Evolutionary conservation across 2,888 invertebrate genomes (phyloP).

Genomic region (Pachliopta kotzebuea): DNA sequence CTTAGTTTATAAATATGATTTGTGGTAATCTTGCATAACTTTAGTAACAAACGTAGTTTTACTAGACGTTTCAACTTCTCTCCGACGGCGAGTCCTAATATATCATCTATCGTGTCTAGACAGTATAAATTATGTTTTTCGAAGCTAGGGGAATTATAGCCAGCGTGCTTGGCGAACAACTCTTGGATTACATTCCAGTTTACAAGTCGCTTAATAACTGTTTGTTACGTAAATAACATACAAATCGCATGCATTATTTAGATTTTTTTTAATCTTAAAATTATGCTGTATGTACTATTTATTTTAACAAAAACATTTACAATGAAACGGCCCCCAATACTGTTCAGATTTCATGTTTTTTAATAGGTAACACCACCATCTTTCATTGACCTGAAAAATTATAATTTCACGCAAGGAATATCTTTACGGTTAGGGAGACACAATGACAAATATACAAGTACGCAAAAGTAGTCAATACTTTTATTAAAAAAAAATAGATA

Average conservation of each 20-base stretch:
- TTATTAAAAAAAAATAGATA: no score
- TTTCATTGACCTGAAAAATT: no score
- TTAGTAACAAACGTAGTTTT: conserved; percentile 25
- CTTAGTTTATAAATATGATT: conserved; percentile 7
- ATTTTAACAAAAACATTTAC: not conserved
- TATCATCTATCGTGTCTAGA: conserved; percentile 44
- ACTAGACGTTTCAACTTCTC: conserved; percentile 28
- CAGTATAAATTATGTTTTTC: conserved; percentile 44
- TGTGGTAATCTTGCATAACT: conserved; percentile 18
- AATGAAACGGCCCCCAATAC: not conserved
- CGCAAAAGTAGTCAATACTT: no score
- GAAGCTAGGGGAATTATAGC: conserved; percentile 38
- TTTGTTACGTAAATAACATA: conserved; percentile 4
- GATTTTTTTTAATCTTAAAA: not conserved
- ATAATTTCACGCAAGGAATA: no score
- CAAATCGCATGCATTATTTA: not conserved
- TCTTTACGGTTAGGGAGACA: no score
- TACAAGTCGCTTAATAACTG: conserved; percentile 17
- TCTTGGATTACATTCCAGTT: conserved; percentile 19
- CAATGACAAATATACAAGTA: no score
- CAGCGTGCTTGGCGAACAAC: conserved; percentile 31
- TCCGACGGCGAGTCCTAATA: conserved; percentile 35
- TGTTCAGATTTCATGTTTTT: not conserved
- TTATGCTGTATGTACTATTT: not conserved
- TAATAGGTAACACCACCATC: not conserved